phyloP scores from a whole-genome alignment of 2,888 invertebrate genomes.

The Dexiosoma caninum region DNA sequence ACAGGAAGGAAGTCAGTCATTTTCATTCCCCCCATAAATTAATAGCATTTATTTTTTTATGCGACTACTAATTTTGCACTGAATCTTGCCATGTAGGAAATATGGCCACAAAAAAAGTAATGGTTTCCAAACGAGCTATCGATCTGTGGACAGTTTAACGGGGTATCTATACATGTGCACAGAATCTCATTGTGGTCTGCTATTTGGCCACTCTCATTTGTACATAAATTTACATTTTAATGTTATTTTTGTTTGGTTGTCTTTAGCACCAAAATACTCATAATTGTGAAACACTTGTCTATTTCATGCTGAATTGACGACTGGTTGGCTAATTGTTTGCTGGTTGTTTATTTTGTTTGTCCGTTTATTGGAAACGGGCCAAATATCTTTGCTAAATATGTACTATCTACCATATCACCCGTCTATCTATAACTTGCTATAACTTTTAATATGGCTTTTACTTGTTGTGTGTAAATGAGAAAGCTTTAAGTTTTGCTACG shows the following conservation, averaged over 20 bases:
- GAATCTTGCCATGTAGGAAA: constrained; percentile 17
- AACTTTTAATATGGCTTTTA: neutral
- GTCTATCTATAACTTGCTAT: neutral
- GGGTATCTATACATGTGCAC: neutral
- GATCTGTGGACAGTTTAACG: neutral
- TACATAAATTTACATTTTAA: constrained; percentile 5
- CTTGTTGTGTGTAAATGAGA: constrained; percentile 10
- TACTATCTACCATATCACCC: neutral
- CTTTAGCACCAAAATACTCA: neutral
- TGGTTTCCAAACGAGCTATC: neutral
- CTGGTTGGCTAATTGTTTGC: neutral
- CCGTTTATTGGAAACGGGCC: constrained; percentile 26
- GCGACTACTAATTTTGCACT: neutral
- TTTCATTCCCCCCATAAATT: constrained; percentile 15
- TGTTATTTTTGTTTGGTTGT: constrained; percentile 2
- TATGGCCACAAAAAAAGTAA: neutral
- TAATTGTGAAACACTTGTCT: constrained; percentile 10
- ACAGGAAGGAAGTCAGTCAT: constrained; percentile 39
- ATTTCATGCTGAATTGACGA: neutral
- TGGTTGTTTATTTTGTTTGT: neutral
- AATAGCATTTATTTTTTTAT: neutral
- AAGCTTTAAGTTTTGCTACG: constrained; percentile 1
- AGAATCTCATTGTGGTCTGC: constrained; percentile 13
- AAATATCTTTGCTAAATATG: constrained; percentile 4
- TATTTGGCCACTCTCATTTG: neutral